A percentile compares a stretch with the other conserved stretches of the same genome.
These are phyloP conservation scores for Turritopsis rubra DNA, from an alignment of 30 jellyfish, hydroid and myxozoan species.

Conservation along the genomic window DNA sequence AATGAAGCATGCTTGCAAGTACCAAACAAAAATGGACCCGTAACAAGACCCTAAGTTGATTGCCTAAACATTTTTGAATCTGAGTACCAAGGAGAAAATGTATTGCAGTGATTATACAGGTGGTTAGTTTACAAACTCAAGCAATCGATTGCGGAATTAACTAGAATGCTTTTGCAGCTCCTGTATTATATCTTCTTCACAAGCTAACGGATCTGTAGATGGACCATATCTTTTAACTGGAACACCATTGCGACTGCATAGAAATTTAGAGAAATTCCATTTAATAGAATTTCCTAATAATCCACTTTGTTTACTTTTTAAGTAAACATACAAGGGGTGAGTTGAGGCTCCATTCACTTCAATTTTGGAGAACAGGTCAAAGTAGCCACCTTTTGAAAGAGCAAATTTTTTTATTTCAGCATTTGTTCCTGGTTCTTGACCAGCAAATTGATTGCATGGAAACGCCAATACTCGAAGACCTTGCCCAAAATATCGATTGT, in stretches of 20 bases:
- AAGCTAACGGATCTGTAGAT: conserved; percentile 75
- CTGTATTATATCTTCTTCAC: conserved; percentile 76
- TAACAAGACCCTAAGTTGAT: no score
- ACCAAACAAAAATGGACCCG: no score
- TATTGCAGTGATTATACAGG: no score
- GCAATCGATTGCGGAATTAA: no score
- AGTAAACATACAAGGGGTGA: conserved; percentile 73
- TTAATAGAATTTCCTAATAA: conserved; percentile 75
- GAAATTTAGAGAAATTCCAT: conserved; percentile 95
- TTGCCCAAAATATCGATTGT: conserved; percentile 82
- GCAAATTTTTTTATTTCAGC: conserved; percentile 88
- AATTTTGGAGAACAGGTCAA: conserved; percentile 78
- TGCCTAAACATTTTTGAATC: no score
- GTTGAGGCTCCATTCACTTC: conserved; percentile 97
- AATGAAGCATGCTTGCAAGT: no score
- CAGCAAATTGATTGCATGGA: conserved; percentile 99
- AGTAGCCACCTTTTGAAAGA: conserved; percentile 72
- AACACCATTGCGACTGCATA: conserved; percentile 72
- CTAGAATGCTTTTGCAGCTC: conserved; percentile 40
- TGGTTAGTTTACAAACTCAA: no score
- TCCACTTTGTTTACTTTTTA: conserved; percentile 71
- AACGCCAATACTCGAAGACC: conserved; percentile 98
- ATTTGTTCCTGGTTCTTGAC: conserved; percentile 98
- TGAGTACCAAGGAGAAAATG: no score
- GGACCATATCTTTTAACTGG: conserved; percentile 96